Percentiles rank a stretch among this genome's conserved stretches.
Conservation (phyloP, 2,888 invertebrate species). For the Drosophila robusta region DNA sequence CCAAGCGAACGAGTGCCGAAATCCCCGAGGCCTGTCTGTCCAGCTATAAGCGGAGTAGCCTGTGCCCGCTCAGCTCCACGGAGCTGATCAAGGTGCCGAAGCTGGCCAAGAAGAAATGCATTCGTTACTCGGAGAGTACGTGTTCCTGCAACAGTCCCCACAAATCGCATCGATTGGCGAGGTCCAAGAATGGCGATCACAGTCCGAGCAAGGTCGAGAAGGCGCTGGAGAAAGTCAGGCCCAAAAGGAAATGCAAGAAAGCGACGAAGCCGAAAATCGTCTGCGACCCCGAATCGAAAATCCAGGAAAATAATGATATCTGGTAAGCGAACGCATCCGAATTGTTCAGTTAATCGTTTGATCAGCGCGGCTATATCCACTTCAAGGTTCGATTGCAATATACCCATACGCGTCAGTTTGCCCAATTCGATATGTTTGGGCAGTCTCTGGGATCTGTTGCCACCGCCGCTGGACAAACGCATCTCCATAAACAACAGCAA, state of each 20-base stretch:
- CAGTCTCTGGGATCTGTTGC: constrained; percentile 10
- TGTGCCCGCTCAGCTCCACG: no score
- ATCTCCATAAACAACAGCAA: neutral
- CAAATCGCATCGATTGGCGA: neutral
- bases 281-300: neutral
- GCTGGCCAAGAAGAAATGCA: no score
- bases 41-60: no score
- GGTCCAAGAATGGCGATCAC: neutral
- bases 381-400: constrained; percentile 64
- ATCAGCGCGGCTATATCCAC: neutral
- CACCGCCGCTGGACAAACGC: neutral
- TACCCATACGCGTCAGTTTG: constrained; percentile 55
- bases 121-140: no score
- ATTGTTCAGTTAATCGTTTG: neutral
- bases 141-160: no score
- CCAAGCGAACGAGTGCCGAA: no score
- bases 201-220: neutral
- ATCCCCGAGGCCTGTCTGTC: no score
- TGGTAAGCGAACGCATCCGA: constrained; percentile 43
- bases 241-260: constrained; percentile 23
- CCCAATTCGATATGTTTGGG: constrained; percentile 36
- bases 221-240: constrained; percentile 9
- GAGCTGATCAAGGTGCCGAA: no score
- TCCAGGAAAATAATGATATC: constrained; percentile 16
- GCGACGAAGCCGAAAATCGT: neutral